A percentile compares a stretch with the other conserved stretches of the same genome.
These are phyloP conservation scores for Drosophila saltans DNA, from an alignment of 1,140 invertebrate genomes.

Conservation along the genomic window DNA sequence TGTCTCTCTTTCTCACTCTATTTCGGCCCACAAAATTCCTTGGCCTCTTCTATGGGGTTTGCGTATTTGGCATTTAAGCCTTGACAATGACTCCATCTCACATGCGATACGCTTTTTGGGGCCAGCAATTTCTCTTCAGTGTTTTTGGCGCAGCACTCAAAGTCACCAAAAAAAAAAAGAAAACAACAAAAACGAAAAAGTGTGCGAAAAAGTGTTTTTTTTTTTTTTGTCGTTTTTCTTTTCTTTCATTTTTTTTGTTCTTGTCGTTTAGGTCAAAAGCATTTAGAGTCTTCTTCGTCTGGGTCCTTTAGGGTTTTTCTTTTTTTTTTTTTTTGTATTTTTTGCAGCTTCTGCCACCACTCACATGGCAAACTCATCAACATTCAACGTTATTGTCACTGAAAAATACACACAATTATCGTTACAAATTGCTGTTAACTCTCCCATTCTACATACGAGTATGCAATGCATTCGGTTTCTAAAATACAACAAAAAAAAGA, in stretches of 20 bases:
- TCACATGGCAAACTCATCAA: constrained; percentile 66
- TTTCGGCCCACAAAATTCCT: background rate
- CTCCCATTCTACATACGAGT: constrained; percentile 36
- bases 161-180: background rate
- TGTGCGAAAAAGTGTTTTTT: background rate
- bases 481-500: background rate
- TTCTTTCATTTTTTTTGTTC: background rate
- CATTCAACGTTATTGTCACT: constrained; percentile 77
- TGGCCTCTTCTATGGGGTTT: background rate
- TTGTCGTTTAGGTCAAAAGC: constrained; percentile 20
- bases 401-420: constrained; percentile 77
- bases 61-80: constrained; percentile 8
- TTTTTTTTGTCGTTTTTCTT: background rate
- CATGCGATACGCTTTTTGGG: constrained; percentile 16
- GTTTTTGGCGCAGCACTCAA: constrained; percentile 10
- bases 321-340: too few relatives aligned
- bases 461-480: constrained; percentile 23
- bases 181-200: background rate
- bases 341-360: constrained; percentile 1
- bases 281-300: constrained; percentile 15
- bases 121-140: constrained; percentile 18
- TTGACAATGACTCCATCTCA: constrained; percentile 20
- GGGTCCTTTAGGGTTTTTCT: background rate
- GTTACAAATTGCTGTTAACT: constrained; percentile 77
- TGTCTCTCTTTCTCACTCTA: background rate